phyloP scores from a whole-genome alignment of 2,888 invertebrate genomes.

The Drosophila pseudotakahashii region DNA sequence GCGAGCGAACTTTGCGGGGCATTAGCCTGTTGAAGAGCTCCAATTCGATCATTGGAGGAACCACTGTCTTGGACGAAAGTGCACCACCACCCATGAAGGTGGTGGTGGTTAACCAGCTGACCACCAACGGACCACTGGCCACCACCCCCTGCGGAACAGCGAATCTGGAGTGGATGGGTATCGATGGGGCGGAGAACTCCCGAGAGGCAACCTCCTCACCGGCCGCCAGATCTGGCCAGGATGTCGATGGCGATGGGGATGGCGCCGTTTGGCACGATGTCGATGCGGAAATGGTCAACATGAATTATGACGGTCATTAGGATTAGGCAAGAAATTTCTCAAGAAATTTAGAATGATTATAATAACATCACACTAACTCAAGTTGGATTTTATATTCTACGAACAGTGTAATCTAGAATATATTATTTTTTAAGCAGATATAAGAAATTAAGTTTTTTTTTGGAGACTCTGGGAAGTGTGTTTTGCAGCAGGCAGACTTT shows the following conservation, averaged over 20 bases:
- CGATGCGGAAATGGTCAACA: constrained; percentile 84
- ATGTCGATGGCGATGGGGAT: constrained; percentile 72
- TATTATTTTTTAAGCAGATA: neutral
- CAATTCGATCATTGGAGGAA: neutral
- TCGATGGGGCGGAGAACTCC: constrained; percentile 78
- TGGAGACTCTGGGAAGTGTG: neutral
- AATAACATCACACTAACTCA: too few relatives aligned
- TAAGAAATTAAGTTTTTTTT: neutral
- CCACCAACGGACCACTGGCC: constrained; percentile 2
- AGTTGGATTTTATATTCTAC: too few relatives aligned
- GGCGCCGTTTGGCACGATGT: constrained; percentile 87
- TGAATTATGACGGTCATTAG: constrained; percentile 49
- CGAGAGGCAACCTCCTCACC: constrained; percentile 65
- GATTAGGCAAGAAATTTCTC: too few relatives aligned
- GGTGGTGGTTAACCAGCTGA: neutral
- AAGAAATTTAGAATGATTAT: neutral
- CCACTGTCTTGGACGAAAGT: neutral
- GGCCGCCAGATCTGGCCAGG: neutral
- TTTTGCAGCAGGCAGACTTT: neutral
- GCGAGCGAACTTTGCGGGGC: constrained; percentile 64
- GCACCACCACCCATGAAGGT: neutral
- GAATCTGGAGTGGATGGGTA: constrained; percentile 76
- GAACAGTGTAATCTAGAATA: neutral
- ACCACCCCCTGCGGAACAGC: constrained; percentile 29
- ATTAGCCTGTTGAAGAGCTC: constrained; percentile 58